A percentile compares a stretch with the other conserved stretches of the same genome.
phyloP scores from a whole-genome alignment of 2,113 vertebrate species.

The Labeo catla region DNA sequence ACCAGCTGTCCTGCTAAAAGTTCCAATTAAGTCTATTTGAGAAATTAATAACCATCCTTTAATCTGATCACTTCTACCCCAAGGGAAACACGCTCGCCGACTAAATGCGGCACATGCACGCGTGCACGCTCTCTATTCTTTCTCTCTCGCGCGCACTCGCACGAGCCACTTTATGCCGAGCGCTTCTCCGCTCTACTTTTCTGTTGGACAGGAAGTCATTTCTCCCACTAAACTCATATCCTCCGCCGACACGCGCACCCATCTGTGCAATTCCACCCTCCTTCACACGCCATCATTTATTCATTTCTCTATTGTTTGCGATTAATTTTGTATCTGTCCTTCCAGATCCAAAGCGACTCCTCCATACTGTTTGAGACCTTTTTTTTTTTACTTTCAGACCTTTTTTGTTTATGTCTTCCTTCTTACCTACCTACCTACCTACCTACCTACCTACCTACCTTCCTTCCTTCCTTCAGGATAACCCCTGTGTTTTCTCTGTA shows the following conservation, averaged over 20 bases:
- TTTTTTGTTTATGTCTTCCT: slow-evolving; percentile 25
- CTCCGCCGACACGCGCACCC: slow-evolving; percentile 42
- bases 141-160: slow-evolving; percentile 62
- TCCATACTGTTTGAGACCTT: slow-evolving; percentile 45
- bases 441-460: slow-evolving; percentile 51
- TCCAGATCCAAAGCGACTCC: slow-evolving; percentile 63
- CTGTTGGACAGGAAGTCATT: slow-evolving; percentile 48
- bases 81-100: slow-evolving; percentile 29
- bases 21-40: slow-evolving; percentile 44
- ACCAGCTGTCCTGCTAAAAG: slow-evolving; percentile 39
- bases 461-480: slow-evolving; percentile 67
- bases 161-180: slow-evolving; percentile 26
- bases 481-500: slow-evolving; percentile 63
- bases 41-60: slow-evolving; percentile 45
- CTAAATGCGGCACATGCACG: slow-evolving; percentile 19
- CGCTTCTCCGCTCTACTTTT: slow-evolving; percentile 36
- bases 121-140: slow-evolving; percentile 28
- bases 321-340: slow-evolving; percentile 64
- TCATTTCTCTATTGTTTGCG: slow-evolving; percentile 58
- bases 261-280: slow-evolving; percentile 36
- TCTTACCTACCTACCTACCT: neutral
- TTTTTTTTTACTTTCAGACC: slow-evolving; percentile 46
- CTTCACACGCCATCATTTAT: slow-evolving; percentile 54
- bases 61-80: slow-evolving; percentile 35
- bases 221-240: slow-evolving; percentile 50